Percentiles rank a stretch among this genome's conserved stretches.
Conservation (phyloP, 1,140 invertebrate genomes). For the Coptotermes formosanus region DNA sequence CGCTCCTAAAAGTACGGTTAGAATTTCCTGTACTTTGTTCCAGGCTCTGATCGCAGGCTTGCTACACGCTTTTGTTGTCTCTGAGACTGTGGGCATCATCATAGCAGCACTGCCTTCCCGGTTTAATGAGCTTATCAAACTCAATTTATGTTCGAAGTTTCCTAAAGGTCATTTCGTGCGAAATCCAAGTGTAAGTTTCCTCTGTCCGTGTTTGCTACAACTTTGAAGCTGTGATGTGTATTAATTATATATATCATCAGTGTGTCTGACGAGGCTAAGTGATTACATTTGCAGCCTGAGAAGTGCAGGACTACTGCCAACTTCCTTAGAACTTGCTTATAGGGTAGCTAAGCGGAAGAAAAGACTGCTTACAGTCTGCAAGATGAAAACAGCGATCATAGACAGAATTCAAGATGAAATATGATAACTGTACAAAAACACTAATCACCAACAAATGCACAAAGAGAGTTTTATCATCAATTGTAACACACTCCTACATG, state of each 20-base stretch:
- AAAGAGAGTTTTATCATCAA: no score
- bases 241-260: conserved; percentile 20
- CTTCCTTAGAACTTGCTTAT: neutral
- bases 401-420: neutral
- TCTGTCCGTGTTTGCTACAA: neutral
- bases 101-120: no score
- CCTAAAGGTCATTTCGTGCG: neutral
- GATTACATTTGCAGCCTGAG: conserved; percentile 2
- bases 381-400: neutral
- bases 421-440: neutral
- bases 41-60: neutral
- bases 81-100: neutral
- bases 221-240: neutral
- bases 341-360: neutral
- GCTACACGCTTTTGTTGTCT: neutral
- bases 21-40: no score
- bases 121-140: conserved; percentile 12
- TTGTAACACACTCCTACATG: no score
- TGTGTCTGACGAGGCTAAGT: neutral
- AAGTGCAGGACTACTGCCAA: neutral
- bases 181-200: neutral
- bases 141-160: neutral
- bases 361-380: neutral
- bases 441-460: no score
- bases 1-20: no score